Conservation (phyloP, 2,113 vertebrate species). For the Candoia aspera region DNA sequence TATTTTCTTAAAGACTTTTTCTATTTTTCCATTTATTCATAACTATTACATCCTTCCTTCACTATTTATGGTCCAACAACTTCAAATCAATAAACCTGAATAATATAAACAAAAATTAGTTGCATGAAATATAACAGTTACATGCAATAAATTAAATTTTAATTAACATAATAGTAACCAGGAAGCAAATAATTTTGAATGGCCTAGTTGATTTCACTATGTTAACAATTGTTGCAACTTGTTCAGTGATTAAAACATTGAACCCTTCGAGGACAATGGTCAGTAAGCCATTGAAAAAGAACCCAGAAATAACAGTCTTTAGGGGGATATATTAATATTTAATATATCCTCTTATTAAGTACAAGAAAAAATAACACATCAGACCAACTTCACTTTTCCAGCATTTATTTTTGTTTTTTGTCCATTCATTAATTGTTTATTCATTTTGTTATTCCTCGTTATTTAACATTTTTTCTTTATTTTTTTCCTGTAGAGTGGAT, state of each 20-base stretch:
- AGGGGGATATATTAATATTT: background rate
- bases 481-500: background rate
- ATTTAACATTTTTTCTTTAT: background rate
- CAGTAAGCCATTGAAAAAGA: background rate
- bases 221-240: background rate
- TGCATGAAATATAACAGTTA: background rate
- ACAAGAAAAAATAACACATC: background rate
- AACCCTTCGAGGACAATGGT: background rate
- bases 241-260: background rate
- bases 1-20: background rate
- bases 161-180: background rate
- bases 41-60: background rate
- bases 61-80: background rate
- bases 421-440: background rate
- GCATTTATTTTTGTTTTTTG: background rate
- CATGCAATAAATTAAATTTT: background rate
- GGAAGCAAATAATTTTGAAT: background rate
- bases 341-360: background rate
- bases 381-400: background rate
- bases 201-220: background rate
- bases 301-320: background rate
- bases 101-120: background rate
- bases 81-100: background rate
- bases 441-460: background rate
- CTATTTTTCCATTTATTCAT: background rate